Percentiles rank a stretch among this genome's conserved stretches.
Conservation (phyloP, 2,797 vertebrate genomes). For the Denticeps clupeoides region DNA sequence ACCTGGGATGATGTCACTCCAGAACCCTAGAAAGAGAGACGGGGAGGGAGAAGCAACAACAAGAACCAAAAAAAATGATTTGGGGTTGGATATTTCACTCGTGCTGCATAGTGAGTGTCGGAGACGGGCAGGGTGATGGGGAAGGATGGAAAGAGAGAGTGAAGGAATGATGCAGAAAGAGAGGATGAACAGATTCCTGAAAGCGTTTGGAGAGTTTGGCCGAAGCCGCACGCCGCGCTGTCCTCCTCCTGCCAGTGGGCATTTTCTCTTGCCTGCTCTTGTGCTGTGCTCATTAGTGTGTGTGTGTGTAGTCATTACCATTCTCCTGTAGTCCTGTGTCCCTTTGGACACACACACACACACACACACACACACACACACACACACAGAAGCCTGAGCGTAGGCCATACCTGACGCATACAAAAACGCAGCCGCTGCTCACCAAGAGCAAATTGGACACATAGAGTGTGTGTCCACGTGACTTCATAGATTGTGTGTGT, state of each 20-base stretch:
- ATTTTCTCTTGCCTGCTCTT: constrained; percentile 49
- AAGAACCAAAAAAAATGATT: not conserved
- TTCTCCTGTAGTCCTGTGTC: constrained; percentile 36
- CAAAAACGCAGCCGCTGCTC: not conserved
- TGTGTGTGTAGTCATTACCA: constrained; percentile 47
- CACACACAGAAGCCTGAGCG: not conserved
- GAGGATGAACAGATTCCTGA: too few relatives aligned
- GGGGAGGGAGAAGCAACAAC: not conserved
- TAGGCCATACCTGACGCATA: constrained; percentile 10
- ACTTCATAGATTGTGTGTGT: too few relatives aligned
- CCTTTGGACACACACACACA: constrained; percentile 5
- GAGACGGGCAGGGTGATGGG: constrained; percentile 8
- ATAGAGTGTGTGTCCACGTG: too few relatives aligned
- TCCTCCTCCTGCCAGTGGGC: constrained; percentile 29
- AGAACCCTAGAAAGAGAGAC: not conserved
- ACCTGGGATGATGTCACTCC: constrained; percentile 43
- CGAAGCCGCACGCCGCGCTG: too few relatives aligned
- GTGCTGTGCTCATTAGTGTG: constrained; percentile 49
- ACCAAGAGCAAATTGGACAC: too few relatives aligned
- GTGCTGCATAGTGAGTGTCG: constrained; percentile 2
- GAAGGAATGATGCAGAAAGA: not conserved
- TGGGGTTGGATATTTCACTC: too few relatives aligned
- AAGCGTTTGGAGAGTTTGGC: too few relatives aligned
- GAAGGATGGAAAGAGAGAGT: not conserved
- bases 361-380: constrained; percentile 1